Evolutionary conservation across 2,888 invertebrate genomes (phyloP), one percentile per base, ranked within the genome.

Genomic region (Callosobruchus maculatus): DNA sequence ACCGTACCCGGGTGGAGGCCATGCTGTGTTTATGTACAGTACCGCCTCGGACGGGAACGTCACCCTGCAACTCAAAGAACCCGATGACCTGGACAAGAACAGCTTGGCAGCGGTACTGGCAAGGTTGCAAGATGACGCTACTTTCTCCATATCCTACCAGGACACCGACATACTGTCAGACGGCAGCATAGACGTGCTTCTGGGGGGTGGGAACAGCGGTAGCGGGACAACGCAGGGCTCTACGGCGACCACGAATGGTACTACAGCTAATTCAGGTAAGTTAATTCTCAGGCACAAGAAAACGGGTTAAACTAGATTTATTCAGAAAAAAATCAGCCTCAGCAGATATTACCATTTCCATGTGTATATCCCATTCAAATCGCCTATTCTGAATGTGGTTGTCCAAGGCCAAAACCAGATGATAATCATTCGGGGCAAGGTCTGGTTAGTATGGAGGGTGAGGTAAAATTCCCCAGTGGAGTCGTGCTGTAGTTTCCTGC

Each of bases 131-230:
- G 90, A 91, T 81, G 93, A 93, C 80, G 90, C 93, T 81, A 90
- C 90, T 74, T 90, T 93, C 77, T 92, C 92, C 81, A 91, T 92
- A 83, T 92, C 93, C 79, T 93, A 93, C 87, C 92, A 93, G 84
- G 93, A 94, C 87, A 91, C 93, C 30, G 93, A 93, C 83, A 90
- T 93, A 84, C 88, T 94, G 74, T 92, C 93, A 71, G 93, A 93
- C 77, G 87, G 86, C 67, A 85, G 86, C 78, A 87, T 87, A 74
- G 86, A 87, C 86, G 89, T 93, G 83, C 88, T 93, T 79, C 91
- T 93, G 80, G 84, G 85, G 13, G 82, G 85, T 30, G 85, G 85
- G 1, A 49, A 49, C 49, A 49, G 49, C 49, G 49, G 49, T 13
- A 49, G 18, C 49, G 49, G 49, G 3, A 49, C 49, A 13, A 49